A percentile compares a stretch with the other conserved stretches of the same genome.
Evolutionary conservation across 1,140 invertebrate genomes (phyloP).

Genomic region (Drepana arcuata): DNA sequence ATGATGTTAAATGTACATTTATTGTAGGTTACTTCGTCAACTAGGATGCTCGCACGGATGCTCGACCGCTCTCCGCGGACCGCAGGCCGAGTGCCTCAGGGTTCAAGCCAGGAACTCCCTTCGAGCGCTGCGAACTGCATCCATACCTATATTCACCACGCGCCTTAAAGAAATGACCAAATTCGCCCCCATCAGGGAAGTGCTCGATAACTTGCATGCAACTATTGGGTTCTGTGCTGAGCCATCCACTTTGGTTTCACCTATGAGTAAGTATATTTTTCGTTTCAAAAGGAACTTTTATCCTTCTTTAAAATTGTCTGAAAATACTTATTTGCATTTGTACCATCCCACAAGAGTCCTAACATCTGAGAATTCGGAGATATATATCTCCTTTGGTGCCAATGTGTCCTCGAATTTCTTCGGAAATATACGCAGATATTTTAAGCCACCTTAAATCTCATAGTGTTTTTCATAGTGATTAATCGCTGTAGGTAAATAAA

Average conservation of each 20-base stretch:
- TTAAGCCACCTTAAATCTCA: too few species aligned
- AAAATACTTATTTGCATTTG: too few species aligned
- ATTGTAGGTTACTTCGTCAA: slow-evolving; percentile 84
- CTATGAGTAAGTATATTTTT: slow-evolving; percentile 85
- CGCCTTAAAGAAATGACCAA: slow-evolving; percentile 87
- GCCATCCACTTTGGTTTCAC: slow-evolving; percentile 85
- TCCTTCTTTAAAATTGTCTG: too few species aligned
- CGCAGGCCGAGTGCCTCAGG: slow-evolving; percentile 90
- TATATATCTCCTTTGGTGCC: too few species aligned
- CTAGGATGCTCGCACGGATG: slow-evolving; percentile 92
- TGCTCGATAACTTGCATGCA: slow-evolving; percentile 95
- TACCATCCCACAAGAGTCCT: too few species aligned
- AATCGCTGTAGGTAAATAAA: too few species aligned
- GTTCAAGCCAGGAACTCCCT: slow-evolving; percentile 90
- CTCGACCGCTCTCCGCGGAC: slow-evolving; percentile 84
- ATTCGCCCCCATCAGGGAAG: slow-evolving; percentile 82
- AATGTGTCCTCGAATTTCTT: too few species aligned
- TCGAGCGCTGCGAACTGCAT: slow-evolving; percentile 80
- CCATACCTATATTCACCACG: slow-evolving; percentile 80
- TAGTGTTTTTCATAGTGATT: slow-evolving; percentile 1
- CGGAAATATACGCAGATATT: too few species aligned
- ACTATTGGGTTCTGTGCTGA: slow-evolving; percentile 96
- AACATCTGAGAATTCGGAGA: too few species aligned
- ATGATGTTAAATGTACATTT: too few species aligned
- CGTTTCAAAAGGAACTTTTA: too few species aligned